Evolutionary conservation across 37 sponge, comb jelly and placozoan species (phyloP).

Genomic region (Axinella damicornis): DNA sequence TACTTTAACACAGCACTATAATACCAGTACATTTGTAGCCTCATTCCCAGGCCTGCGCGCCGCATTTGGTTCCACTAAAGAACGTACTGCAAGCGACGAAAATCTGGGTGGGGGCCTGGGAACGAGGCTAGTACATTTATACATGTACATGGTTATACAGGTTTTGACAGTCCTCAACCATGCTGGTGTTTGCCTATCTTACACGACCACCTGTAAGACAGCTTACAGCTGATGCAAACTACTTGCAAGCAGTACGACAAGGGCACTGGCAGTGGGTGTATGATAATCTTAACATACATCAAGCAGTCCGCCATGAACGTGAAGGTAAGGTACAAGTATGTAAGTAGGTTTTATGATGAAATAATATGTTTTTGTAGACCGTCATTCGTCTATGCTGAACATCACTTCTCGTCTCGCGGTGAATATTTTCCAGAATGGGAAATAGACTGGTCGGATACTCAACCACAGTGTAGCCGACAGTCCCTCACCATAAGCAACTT

Average conservation of each 20-base stretch:
- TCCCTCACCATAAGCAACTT: slow-evolving; percentile 12
- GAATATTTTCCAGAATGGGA: neutral
- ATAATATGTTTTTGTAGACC: neutral
- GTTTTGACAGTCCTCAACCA: neutral
- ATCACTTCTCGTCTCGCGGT: slow-evolving; percentile 14
- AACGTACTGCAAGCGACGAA: no score
- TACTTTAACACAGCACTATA: no score
- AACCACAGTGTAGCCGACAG: neutral
- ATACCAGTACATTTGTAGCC: no score
- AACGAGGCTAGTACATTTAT: no score
- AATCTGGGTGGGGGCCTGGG: no score
- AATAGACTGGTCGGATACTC: slow-evolving; percentile 8
- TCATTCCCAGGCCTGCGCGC: no score
- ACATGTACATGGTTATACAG: no score
- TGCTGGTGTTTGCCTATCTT: slow-evolving; percentile 22
- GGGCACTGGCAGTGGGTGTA: slow-evolving; percentile 35
- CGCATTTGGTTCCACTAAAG: no score
- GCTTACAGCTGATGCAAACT: slow-evolving; percentile 1
- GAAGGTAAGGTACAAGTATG: no score
- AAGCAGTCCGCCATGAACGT: slow-evolving; percentile 4
- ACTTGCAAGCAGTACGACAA: neutral
- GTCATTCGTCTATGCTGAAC: slow-evolving; percentile 20
- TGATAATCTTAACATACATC: slow-evolving; percentile 20
- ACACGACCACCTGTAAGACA: neutral
- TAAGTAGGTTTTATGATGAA: no score